Percentiles rank a stretch among this genome's conserved stretches.
These are phyloP conservation scores for Enteromius anoplus DNA, from an alignment of 2,797 vertebrate species.

Conservation along the genomic window DNA sequence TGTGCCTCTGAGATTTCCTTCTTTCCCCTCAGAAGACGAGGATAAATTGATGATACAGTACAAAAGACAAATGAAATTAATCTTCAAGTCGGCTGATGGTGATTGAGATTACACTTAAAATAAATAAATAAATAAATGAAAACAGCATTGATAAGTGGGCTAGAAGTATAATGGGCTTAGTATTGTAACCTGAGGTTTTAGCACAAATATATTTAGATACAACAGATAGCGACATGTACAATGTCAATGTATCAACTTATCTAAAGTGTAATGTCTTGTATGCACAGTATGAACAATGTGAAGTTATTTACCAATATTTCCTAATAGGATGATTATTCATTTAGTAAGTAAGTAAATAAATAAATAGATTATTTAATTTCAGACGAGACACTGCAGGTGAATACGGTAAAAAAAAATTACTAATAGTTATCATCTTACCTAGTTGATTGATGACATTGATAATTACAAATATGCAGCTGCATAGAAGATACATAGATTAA, in stretches of 20 bases:
- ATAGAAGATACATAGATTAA: neutral
- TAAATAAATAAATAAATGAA: constrained; percentile 21
- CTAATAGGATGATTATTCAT: neutral
- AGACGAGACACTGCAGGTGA: no score
- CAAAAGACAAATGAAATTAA: constrained; percentile 84
- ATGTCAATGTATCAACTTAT: neutral
- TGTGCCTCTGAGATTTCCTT: constrained; percentile 74
- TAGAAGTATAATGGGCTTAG: constrained; percentile 45
- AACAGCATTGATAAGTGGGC: constrained; percentile 70
- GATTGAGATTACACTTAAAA: constrained; percentile 68
- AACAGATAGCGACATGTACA: neutral
- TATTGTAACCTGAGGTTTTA: neutral
- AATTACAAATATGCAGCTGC: no score
- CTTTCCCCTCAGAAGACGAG: constrained; percentile 71
- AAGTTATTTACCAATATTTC: neutral
- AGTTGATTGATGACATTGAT: no score
- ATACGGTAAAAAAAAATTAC: no score
- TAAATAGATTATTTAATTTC: no score
- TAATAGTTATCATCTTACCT: no score
- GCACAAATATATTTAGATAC: neutral
- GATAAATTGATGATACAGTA: constrained; percentile 83
- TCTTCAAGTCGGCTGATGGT: constrained; percentile 77
- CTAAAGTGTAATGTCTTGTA: neutral
- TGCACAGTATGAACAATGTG: neutral
- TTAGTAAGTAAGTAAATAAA: neutral